Evolutionary conservation across 1,140 invertebrate genomes (phyloP).

Genomic region (Brachionus asplanchnoidis): DNA sequence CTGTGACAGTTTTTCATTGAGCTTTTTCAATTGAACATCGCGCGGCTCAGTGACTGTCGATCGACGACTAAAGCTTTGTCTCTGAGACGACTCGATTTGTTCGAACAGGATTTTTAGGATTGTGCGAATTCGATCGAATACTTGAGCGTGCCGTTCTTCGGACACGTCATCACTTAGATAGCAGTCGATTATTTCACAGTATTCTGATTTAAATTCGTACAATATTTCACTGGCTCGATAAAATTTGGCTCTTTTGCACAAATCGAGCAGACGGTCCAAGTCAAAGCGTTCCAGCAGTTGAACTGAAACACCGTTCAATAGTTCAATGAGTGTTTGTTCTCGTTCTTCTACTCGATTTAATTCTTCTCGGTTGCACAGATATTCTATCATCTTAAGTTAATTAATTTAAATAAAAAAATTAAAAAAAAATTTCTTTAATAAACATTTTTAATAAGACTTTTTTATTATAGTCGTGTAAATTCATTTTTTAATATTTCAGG

Average conservation of each 20-base stretch:
- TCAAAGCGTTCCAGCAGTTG: slow-evolving; percentile 64
- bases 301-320: background rate
- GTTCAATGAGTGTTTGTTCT: slow-evolving; percentile 72
- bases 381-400: slow-evolving; percentile 44
- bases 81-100: background rate
- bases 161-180: slow-evolving; percentile 59
- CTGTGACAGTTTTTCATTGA: background rate
- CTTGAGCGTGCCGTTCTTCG: background rate
- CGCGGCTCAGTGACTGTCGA: background rate
- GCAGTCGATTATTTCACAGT: slow-evolving; percentile 62
- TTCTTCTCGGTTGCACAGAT: slow-evolving; percentile 52
- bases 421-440: background rate
- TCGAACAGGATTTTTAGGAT: slow-evolving; percentile 42
- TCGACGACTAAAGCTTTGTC: background rate
- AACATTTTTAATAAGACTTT: too few relatives aligned
- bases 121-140: slow-evolving; percentile 16
- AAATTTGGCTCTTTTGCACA: slow-evolving; percentile 65
- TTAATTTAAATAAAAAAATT: slow-evolving; percentile 45
- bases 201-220: slow-evolving; percentile 61
- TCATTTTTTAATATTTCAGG: too few relatives aligned
- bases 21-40: slow-evolving; percentile 38
- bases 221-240: slow-evolving; percentile 64
- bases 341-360: slow-evolving; percentile 65
- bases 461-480: too few relatives aligned
- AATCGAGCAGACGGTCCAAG: slow-evolving; percentile 60